Percentiles rank a stretch among this genome's conserved stretches.
Evolutionary conservation across 2,888 invertebrate genomes (phyloP).

Genomic region (Macrophya annulata): DNA sequence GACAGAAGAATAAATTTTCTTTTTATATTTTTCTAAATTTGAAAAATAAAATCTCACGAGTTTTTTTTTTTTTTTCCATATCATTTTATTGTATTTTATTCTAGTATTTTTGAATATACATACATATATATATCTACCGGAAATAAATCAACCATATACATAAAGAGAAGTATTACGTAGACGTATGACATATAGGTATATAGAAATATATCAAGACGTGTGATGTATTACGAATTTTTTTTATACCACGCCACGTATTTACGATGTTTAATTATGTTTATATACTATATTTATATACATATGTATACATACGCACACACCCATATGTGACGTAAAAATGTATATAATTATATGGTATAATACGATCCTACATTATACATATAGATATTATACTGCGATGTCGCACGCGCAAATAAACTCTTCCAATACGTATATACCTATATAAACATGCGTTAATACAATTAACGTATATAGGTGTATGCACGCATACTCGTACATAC

Average conservation of each 20-base stretch:
- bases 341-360: no score
- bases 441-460: not conserved
- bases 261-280: not conserved
- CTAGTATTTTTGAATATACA: not conserved
- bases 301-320: not conserved
- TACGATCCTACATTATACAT: no score
- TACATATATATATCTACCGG: not conserved
- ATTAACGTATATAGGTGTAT: not conserved
- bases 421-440: no score
- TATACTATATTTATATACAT: not conserved
- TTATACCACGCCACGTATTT: not conserved
- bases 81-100: not conserved
- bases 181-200: not conserved
- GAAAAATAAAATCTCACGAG: not conserved
- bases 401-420: no score
- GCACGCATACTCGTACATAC: no score
- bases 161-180: not conserved
- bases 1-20: no score
- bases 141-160: not conserved
- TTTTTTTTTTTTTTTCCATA: not conserved
- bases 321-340: no score
- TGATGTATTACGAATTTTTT: not conserved
- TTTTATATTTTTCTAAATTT: not conserved
- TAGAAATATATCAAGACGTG: not conserved
- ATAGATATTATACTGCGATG: not conserved